Conservation (phyloP, 2,797 vertebrate genomes). For the Oreochromis grahami region DNA sequence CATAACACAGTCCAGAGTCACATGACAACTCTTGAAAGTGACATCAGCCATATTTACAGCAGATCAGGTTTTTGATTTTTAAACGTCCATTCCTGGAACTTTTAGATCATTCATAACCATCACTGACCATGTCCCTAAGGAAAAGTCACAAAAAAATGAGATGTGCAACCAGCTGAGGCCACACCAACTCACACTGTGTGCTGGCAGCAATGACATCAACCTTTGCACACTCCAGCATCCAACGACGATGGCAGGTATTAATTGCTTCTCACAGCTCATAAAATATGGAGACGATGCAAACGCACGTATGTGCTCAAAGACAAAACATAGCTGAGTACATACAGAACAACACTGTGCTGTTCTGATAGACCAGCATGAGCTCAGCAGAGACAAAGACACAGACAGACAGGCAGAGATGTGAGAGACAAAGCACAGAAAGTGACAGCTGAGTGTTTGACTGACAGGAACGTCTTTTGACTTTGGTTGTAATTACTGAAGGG, state of each 20-base stretch:
- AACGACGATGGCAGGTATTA: neutral
- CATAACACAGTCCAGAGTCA: neutral
- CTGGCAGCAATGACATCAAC: neutral
- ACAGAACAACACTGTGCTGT: neutral
- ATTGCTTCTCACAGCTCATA: neutral
- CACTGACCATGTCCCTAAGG: neutral
- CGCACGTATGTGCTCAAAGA: neutral
- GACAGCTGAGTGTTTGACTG: conserved; percentile 68
- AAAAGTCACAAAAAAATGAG: neutral
- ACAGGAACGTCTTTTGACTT: conserved; percentile 66
- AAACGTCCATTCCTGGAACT: neutral
- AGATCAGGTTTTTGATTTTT: neutral
- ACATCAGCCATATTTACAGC: neutral
- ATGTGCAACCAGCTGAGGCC: neutral
- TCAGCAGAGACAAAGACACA: conserved; percentile 19
- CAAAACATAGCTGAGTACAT: conserved; percentile 11
- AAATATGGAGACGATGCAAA: neutral
- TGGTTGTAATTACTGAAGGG: conserved; percentile 69
- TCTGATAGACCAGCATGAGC: conserved; percentile 44
- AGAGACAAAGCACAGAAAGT: conserved; percentile 55
- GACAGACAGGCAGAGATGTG: conserved; percentile 43
- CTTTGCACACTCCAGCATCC: neutral
- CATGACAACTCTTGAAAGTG: neutral
- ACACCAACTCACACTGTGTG: neutral
- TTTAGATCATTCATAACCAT: neutral